A percentile compares a stretch with the other conserved stretches of the same genome.
phyloP scores from a whole-genome alignment of 1,140 invertebrate species.

The Daktulosphaira vitifoliae region DNA sequence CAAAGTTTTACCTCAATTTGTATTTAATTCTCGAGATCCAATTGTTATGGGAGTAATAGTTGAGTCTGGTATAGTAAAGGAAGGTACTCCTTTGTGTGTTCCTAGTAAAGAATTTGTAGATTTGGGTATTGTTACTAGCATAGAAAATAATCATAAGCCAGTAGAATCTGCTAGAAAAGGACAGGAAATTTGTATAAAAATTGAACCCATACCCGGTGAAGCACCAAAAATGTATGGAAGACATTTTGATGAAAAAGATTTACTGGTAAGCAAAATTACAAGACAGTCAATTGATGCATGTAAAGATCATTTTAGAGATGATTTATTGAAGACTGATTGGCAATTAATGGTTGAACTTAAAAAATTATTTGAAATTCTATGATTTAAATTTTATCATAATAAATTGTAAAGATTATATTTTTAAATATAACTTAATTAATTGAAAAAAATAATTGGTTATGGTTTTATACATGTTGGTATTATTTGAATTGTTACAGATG shows the following conservation, averaged over 20 bases:
- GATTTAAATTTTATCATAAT: constrained; percentile 42
- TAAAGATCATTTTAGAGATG: constrained; percentile 97
- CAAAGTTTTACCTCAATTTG: constrained; percentile 59
- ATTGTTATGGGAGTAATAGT: constrained; percentile 94
- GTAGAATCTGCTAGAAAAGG: constrained; percentile 90
- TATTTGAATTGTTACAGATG: too few species aligned
- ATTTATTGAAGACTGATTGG: constrained; percentile 94
- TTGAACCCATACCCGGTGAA: constrained; percentile 90
- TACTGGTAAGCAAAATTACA: constrained; percentile 94
- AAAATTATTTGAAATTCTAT: constrained; percentile 94
- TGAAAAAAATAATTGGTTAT: too few species aligned
- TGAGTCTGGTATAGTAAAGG: constrained; percentile 89
- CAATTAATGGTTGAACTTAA: constrained; percentile 96
- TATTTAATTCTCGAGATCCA: constrained; percentile 96
- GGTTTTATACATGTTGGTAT: too few species aligned
- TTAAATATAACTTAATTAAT: too few species aligned
- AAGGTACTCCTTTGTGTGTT: constrained; percentile 94
- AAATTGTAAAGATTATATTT: neutral
- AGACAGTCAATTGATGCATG: constrained; percentile 97
- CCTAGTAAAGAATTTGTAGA: constrained; percentile 94
- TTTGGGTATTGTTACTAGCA: constrained; percentile 87
- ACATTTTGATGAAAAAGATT: constrained; percentile 94
- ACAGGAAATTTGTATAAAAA: constrained; percentile 97
- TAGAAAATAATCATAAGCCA: constrained; percentile 83
- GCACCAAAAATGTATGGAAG: constrained; percentile 96